Evolutionary conservation across 2,888 invertebrate species (phyloP).

Genomic region (Macrostomum cliftonense): DNA sequence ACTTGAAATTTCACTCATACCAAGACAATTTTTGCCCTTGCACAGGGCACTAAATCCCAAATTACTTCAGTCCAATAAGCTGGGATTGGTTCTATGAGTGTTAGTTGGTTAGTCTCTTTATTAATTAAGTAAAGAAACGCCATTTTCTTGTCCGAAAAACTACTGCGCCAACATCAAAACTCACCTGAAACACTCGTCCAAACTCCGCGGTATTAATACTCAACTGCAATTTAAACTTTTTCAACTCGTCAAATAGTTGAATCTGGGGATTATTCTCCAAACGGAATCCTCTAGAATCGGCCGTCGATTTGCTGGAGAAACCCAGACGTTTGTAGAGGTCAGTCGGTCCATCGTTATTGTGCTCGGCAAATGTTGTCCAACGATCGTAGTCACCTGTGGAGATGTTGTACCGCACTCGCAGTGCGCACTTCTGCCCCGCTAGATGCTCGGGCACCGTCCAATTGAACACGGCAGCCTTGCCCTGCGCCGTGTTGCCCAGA

Average conservation of each 20-base stretch:
- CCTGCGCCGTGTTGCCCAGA: conserved; percentile 31
- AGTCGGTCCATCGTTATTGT: conserved; percentile 13
- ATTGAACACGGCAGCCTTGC: conserved; percentile 27
- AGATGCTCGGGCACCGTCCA: conserved; percentile 30
- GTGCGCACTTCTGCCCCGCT: conserved; percentile 11
- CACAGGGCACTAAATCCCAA: no score
- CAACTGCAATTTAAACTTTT: conserved; percentile 22
- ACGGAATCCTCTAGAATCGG: conserved; percentile 23
- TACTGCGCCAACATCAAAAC: background rate
- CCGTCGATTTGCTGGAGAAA: conserved; percentile 17
- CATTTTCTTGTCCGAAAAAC: no score
- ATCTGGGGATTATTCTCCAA: conserved; percentile 31
- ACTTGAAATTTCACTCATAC: no score
- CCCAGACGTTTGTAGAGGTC: conserved; percentile 20
- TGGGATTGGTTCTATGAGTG: no score
- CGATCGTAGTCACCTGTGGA: conserved; percentile 32
- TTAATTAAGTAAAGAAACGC: no score
- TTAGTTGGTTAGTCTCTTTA: no score
- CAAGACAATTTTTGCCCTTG: no score
- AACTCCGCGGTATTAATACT: conserved; percentile 35
- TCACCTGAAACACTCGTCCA: conserved; percentile 35
- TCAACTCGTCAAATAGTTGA: conserved; percentile 23
- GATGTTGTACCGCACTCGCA: conserved; percentile 25
- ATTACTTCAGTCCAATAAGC: no score
- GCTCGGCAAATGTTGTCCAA: conserved; percentile 19